Percentiles rank a stretch among this genome's conserved stretches.
Evolutionary conservation across 1,140 invertebrate species (phyloP).

Genomic region (Brachionus plicatilis): DNA sequence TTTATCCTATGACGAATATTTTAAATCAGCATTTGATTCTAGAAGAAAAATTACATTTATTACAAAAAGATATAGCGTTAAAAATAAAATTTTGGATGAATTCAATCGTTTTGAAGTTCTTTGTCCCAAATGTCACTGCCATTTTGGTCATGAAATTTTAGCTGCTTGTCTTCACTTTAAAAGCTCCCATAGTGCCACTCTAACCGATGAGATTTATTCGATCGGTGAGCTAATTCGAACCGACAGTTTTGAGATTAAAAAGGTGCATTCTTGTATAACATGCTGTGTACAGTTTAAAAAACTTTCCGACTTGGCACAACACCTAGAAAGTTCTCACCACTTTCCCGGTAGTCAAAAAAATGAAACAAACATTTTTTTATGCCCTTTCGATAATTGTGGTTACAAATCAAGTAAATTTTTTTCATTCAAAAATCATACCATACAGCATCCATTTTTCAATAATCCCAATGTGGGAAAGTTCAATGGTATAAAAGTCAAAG

Average conservation of each 20-base stretch:
- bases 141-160: background rate
- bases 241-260: background rate
- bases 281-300: background rate
- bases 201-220: background rate
- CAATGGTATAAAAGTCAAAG: background rate
- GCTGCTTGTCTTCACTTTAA: conserved; percentile 7
- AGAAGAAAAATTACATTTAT: background rate
- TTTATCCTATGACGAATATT: background rate
- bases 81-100: background rate
- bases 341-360: conserved; percentile 4
- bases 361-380: background rate
- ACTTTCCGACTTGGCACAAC: background rate
- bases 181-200: background rate
- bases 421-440: background rate
- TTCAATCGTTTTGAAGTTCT: background rate
- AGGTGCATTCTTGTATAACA: background rate
- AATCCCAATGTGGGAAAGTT: background rate
- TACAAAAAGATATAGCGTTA: background rate
- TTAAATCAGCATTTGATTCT: background rate
- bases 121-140: background rate
- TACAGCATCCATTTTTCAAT: conserved; percentile 3
- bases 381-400: background rate
- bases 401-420: background rate
- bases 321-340: background rate
- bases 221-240: background rate